Evolutionary conservation across 2,113 vertebrate species (phyloP), one percentile per base, ranked within the genome.

Genomic region (Istiophorus platypterus): DNA sequence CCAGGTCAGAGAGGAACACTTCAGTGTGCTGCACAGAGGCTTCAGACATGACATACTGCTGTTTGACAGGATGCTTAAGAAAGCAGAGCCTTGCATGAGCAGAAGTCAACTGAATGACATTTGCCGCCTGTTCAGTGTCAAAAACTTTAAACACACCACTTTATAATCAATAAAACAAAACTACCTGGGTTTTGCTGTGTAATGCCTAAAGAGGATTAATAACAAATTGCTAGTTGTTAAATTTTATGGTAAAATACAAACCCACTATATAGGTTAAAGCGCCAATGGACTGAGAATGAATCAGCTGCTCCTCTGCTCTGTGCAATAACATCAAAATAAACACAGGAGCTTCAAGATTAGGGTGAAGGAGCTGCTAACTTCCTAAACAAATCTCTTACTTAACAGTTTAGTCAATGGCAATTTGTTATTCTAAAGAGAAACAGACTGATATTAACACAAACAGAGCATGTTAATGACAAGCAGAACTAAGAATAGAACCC

Each of bases 371-470:
- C 27, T 13, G 66, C 63, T 61, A 67, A 47, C 77, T 69, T 72
- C 70, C 82, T 64, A 45, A 76, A 80, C 80, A 85, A 72, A 84
- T 81, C 70, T 80, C 63, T 80, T 82, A 37, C 81, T 81, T 49
- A 71, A 86, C 70, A 49, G 84, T 57, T 87, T 69, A 57, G 49
- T 59, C 89, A 49, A 69, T 70, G n/a, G n/a, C 80, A 88, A 92
- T 91, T 79, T 72, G 81, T 24, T 45, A 88, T 67, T 82, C 82
- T 91, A 89, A 91, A 88, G 65, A 88, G 72, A 92, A 89, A 59
- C 85, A 91, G 77, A 42, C 70, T 45, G 72, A 81, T 29, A 67
- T 11, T 18, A 74, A 81, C 54, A 42, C 12, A 68, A 72, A 63
- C 52, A 65, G 4, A 72, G 66, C 47, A 57, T 17, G 59, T 72